Percentiles rank a stretch among this genome's conserved stretches.
These are phyloP conservation scores for Zosterops borbonicus DNA, from an alignment of 2,113 vertebrate species.

Conservation along the genomic window DNA sequence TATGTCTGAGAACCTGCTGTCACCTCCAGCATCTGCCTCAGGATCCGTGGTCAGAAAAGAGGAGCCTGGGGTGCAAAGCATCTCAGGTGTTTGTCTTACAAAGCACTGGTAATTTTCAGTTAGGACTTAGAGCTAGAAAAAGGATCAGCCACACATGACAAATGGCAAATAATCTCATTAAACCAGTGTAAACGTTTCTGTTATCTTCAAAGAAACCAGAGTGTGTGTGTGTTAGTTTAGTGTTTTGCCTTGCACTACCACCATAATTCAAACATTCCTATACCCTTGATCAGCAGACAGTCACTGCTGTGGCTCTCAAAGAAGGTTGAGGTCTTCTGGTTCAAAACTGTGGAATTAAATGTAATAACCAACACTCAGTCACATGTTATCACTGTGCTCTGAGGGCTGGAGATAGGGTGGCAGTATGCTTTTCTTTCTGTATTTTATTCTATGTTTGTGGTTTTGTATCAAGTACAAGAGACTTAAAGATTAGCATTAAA, in stretches of 20 bases:
- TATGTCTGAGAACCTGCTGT: accelerated
- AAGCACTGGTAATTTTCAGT: not conserved
- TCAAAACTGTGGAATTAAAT: not conserved
- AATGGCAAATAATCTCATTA: not conserved
- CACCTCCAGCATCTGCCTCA: not conserved
- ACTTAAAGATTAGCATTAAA: not conserved
- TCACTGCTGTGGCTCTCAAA: not conserved
- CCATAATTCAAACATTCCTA: not conserved
- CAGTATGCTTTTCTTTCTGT: not conserved
- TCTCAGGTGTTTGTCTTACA: not conserved
- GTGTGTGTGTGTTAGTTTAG: not conserved
- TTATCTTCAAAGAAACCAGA: not conserved
- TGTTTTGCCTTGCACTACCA: not conserved
- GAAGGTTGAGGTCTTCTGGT: not conserved
- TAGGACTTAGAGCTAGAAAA: not conserved
- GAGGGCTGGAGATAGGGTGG: not conserved
- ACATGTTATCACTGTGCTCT: not conserved
- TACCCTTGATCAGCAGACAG: not conserved
- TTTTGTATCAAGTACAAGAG: not conserved
- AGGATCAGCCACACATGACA: not conserved
- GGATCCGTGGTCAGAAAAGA: not conserved
- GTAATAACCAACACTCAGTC: not conserved
- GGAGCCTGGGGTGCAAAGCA: not conserved
- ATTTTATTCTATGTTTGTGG: not conserved
- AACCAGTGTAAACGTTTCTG: not conserved